phyloP scores from a whole-genome alignment of 2,113 vertebrate species.

The Hylia prasina region DNA sequence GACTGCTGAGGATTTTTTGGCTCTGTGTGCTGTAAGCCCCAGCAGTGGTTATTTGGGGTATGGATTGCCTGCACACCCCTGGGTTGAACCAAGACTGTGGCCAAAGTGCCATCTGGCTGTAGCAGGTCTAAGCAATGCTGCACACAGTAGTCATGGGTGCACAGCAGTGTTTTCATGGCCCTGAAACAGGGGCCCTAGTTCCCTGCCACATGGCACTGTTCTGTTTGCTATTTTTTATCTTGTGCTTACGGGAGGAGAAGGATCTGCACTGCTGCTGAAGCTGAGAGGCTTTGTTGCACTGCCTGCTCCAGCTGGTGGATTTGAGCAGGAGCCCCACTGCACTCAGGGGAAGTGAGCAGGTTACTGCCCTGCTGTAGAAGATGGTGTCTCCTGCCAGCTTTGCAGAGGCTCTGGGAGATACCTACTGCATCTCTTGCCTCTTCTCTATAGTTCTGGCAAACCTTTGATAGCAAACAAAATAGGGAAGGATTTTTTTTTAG shows the following conservation, averaged over 20 bases:
- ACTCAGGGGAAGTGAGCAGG: neutral
- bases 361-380: neutral
- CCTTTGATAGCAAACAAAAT: neutral
- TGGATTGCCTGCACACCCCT: fast-evolving
- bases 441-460: neutral
- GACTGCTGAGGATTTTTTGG: neutral
- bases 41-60: neutral
- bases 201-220: neutral
- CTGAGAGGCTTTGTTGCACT: neutral
- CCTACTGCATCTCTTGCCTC: neutral
- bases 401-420: neutral
- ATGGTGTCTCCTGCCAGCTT: neutral
- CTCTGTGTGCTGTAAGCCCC: neutral
- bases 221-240: neutral
- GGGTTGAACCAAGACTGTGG: neutral
- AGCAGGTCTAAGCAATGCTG: neutral
- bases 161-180: neutral
- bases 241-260: neutral
- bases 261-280: neutral
- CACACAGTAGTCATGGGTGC: neutral
- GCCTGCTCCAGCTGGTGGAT: neutral
- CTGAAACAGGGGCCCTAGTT: neutral
- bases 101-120: neutral
- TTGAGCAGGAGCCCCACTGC: neutral
- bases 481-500: neutral